A percentile compares a stretch with the other conserved stretches of the same genome.
Conservation (phyloP, 1,140 invertebrate species). For the Caligus rogercresseyi region DNA sequence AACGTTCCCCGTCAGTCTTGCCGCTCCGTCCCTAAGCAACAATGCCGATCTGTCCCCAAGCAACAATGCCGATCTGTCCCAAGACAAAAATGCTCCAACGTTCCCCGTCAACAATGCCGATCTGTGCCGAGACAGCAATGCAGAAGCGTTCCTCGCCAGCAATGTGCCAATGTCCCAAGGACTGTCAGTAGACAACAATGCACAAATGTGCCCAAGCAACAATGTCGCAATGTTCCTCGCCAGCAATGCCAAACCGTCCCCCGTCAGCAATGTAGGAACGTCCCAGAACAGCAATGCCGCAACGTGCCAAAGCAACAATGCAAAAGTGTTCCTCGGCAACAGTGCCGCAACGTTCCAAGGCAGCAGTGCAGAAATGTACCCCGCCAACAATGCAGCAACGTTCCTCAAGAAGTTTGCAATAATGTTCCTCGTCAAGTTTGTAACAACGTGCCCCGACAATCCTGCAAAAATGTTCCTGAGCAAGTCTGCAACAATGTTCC, state of each 20-base stretch:
- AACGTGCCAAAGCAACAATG: constrained; percentile 14
- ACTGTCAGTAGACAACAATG: constrained; percentile 3
- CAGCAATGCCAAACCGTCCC: too few relatives aligned
- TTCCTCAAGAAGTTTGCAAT: not conserved
- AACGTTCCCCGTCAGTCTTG: too few relatives aligned
- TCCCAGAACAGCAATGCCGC: too few relatives aligned
- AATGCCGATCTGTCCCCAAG: too few relatives aligned
- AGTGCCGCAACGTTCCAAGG: too few relatives aligned
- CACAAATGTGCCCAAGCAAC: constrained; percentile 3
- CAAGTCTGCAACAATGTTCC: constrained; percentile 4
- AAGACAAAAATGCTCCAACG: constrained; percentile 14
- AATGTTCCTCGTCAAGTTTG: constrained; percentile 12
- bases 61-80: too few relatives aligned
- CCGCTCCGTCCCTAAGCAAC: too few relatives aligned
- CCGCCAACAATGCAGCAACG: constrained; percentile 6
- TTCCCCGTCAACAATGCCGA: constrained; percentile 16
- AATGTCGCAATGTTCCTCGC: too few relatives aligned
- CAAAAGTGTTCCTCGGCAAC: constrained; percentile 12
- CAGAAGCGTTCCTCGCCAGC: too few relatives aligned
- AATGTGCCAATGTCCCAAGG: not conserved
- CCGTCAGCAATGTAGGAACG: constrained; percentile 7
- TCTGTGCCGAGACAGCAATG: too few relatives aligned
- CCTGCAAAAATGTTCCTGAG: too few relatives aligned
- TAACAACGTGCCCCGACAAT: not conserved
- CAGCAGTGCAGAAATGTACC: too few relatives aligned